Evolutionary conservation across 2,888 invertebrate species (phyloP), one percentile per base, ranked within the genome.

Genomic region (Phragmatobia fuliginosa): DNA sequence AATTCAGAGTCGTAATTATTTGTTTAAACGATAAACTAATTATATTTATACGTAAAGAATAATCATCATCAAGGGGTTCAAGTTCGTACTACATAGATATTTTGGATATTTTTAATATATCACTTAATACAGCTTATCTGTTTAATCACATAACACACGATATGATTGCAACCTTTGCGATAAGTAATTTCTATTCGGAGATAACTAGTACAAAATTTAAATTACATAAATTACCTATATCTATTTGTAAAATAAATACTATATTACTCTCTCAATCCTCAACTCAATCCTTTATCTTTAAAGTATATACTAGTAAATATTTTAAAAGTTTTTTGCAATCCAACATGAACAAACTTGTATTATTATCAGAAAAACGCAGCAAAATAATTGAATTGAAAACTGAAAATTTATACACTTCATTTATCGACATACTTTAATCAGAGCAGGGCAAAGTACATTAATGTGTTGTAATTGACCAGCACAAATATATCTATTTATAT

Each of bases 71-170:
- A 21, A 16, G 45, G 18, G 18, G 18, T 45, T 16, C 18, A 2
- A 56, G 28, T 16, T 56, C 56, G 25, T 31, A 59, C 32, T 33
- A n/a, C 2, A 49, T 72, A 31, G 59, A 56, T 72, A 66, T 66
- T 68, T 58, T 75, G 60, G 67, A 71, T 33, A 66, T 28, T 52
- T 67, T 63, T 60, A 18, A 41, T 64, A 33, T 52, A 70, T 72
- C 69, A 25, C 41, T 8, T 18, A 67, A 69, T 70, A 31, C 14
- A 66, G 38, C 52, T 70, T n/a, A 38, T 6, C 36, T 16, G 52
- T 56, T 52, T 52, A 52, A 28, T 25, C 28, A 28, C 25, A 28
- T 56, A 52, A 11, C 14, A 52, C n/a, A 52, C 52, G 52, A 52
- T 52, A 56, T 16, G 16, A 14, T 56, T 16, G 14, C 4, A 25